Evolutionary conservation across 92 coral and sea anemone genomes (phyloP).

Genomic region (Epizoanthus ramosus): DNA sequence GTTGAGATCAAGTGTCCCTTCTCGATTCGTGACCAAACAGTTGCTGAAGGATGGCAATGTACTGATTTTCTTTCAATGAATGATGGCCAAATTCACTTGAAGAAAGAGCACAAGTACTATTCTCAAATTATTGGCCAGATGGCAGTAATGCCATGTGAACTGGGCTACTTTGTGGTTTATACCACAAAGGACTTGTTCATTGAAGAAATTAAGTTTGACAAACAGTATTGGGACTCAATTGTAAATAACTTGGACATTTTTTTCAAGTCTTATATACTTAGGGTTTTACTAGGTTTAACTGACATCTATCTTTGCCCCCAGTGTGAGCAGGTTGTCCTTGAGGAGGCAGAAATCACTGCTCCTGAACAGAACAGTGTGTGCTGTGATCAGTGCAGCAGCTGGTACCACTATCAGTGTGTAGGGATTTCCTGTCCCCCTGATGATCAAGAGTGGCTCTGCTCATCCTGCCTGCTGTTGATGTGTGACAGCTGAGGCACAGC

Average conservation of each 20-base stretch:
- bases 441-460: slow-evolving; percentile 11
- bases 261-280: slow-evolving; percentile 26
- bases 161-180: slow-evolving; percentile 42
- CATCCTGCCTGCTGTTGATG: background rate
- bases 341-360: slow-evolving; percentile 23
- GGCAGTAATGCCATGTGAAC: background rate
- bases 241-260: slow-evolving; percentile 31
- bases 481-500: background rate
- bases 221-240: background rate
- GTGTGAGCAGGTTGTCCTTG: slow-evolving; percentile 38
- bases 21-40: background rate
- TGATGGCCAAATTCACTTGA: slow-evolving; percentile 5
- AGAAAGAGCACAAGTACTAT: slow-evolving; percentile 42
- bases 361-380: slow-evolving; percentile 28
- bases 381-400: slow-evolving; percentile 25
- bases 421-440: background rate
- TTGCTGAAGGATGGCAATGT: slow-evolving; percentile 10
- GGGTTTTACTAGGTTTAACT: slow-evolving; percentile 40
- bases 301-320: slow-evolving; percentile 7
- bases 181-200: slow-evolving; percentile 24
- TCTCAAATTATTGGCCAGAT: slow-evolving; percentile 44
- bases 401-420: slow-evolving; percentile 49
- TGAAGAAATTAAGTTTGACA: slow-evolving; percentile 32
- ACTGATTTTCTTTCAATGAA: slow-evolving; percentile 2
- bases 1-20: slow-evolving; percentile 5